Conservation (phyloP, 2,113 vertebrate species). For the Perognathus longimembris region DNA sequence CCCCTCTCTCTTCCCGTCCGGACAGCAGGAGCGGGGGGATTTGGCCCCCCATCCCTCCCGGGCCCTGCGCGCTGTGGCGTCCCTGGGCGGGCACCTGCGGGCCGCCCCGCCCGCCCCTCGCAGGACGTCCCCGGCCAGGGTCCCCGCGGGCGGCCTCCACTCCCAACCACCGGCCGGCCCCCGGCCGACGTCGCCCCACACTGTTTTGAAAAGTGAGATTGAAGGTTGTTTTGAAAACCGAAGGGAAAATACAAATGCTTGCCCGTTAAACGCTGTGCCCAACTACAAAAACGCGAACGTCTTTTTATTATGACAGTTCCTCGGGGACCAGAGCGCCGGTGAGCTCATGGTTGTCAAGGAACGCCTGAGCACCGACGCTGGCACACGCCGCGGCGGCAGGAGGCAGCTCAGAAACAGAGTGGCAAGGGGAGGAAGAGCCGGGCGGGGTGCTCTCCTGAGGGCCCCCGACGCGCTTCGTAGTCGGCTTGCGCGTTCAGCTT, state of each 20-base stretch:
- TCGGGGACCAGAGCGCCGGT: slow-evolving; percentile 23
- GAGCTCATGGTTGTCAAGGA: slow-evolving; percentile 55
- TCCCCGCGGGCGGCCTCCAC: accelerated
- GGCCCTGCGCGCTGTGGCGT: too few species aligned
- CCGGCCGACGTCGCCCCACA: slow-evolving; percentile 72
- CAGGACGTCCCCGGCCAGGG: too few species aligned
- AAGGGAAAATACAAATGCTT: slow-evolving; percentile 80
- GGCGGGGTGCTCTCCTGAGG: not conserved
- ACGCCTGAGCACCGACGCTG: not conserved
- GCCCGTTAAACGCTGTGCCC: slow-evolving; percentile 76
- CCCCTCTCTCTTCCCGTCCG: too few species aligned
- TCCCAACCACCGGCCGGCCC: slow-evolving; percentile 69
- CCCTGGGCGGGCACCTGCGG: too few species aligned
- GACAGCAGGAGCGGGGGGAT: not conserved
- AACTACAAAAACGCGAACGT: slow-evolving; percentile 71
- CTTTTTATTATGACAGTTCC: slow-evolving; percentile 76
- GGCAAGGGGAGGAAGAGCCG: not conserved
- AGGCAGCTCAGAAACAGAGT: slow-evolving; percentile 10
- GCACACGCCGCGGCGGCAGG: slow-evolving; percentile 3
- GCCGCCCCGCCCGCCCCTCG: too few species aligned
- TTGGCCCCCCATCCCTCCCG: accelerated
- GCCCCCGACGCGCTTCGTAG: not conserved
- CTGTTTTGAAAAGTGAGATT: slow-evolving; percentile 77
- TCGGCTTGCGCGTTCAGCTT: not conserved
- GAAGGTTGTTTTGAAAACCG: slow-evolving; percentile 78